Percentiles rank a stretch among this genome's conserved stretches.
These are phyloP conservation scores for Crepidodera aurea DNA, from an alignment of 2,888 invertebrate genomes.

Conservation along the genomic window DNA sequence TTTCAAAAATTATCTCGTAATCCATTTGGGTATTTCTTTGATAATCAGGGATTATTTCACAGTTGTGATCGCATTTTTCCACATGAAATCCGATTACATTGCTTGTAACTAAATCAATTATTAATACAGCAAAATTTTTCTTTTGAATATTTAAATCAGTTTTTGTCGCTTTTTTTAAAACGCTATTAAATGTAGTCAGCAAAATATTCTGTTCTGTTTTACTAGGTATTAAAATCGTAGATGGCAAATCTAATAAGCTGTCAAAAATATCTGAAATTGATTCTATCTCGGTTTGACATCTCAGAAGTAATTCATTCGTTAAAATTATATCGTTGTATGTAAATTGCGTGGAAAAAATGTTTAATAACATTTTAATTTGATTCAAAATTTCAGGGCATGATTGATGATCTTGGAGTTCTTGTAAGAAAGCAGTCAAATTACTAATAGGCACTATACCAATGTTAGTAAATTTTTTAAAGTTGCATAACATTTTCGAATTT, in stretches of 20 bases:
- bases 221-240: background rate
- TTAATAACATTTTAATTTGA: background rate
- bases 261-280: background rate
- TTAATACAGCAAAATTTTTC: background rate
- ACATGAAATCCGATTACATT: background rate
- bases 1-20: slow-evolving; percentile 2
- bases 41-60: background rate
- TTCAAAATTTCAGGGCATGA: background rate
- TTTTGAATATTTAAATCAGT: background rate
- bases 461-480: slow-evolving; percentile 11
- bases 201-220: background rate
- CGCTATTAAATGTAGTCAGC: background rate
- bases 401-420: background rate
- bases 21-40: background rate
- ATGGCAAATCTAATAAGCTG: background rate
- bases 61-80: background rate
- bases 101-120: background rate
- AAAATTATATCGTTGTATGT: background rate
- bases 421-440: background rate
- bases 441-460: slow-evolving; percentile 1
- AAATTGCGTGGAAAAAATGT: background rate
- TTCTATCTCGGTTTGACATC: background rate
- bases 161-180: background rate
- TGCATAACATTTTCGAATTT: slow-evolving; percentile 6
- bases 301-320: background rate